These are phyloP conservation scores for Chloromyia formosa DNA, from an alignment of 2,888 invertebrate genomes.

Conservation along the genomic window DNA sequence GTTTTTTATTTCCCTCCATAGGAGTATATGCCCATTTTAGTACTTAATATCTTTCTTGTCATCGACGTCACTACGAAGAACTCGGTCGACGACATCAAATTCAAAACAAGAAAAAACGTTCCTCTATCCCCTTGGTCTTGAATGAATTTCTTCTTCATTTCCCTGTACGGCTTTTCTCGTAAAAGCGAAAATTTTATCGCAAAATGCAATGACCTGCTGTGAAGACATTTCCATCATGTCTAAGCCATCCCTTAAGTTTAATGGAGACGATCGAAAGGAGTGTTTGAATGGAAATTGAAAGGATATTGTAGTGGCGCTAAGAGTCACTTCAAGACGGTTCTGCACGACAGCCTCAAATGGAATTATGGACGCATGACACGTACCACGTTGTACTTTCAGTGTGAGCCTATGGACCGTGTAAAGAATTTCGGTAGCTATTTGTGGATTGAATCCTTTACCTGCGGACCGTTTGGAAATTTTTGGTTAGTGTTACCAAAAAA, in stretches of 20 bases:
- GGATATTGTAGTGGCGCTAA: constrained; percentile 13
- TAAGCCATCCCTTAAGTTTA: constrained; percentile 38
- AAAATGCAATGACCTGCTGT: neutral
- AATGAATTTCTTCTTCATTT: too few relatives aligned
- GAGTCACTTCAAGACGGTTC: neutral
- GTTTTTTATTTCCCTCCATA: too few relatives aligned
- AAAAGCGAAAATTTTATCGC: neutral
- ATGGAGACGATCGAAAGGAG: constrained; percentile 38
- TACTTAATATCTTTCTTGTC: too few relatives aligned
- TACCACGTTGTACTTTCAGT: constrained; percentile 21
- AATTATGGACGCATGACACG: constrained; percentile 28
- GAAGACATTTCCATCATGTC: constrained; percentile 37
- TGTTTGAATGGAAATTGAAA: constrained; percentile 38
- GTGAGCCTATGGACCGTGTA: constrained; percentile 15
- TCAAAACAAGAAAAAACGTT: too few relatives aligned
- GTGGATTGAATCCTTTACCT: neutral
- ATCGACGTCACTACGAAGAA: too few relatives aligned
- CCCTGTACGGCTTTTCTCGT: too few relatives aligned
- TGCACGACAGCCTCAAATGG: neutral
- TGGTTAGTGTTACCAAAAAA: too few relatives aligned
- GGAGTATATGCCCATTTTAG: too few relatives aligned
- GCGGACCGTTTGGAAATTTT: too few relatives aligned
- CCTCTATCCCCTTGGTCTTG: too few relatives aligned
- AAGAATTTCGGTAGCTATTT: constrained; percentile 27
- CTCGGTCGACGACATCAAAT: too few relatives aligned